Conservation (phyloP, 2,888 invertebrate genomes). For the Caenorhabditis doughertyi region DNA sequence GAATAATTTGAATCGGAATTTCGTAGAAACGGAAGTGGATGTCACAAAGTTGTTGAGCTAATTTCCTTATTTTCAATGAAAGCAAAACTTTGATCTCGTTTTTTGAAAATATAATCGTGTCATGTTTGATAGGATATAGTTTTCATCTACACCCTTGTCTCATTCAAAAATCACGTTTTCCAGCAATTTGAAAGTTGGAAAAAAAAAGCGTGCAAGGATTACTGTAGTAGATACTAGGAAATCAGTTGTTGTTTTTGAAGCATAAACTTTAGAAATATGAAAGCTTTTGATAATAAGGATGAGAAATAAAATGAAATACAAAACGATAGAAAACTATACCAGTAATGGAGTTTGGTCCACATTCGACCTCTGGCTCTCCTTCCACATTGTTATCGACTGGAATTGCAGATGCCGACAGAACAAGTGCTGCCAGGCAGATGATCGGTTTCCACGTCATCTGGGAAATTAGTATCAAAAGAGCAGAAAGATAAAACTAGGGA, state of each 20-base stretch:
- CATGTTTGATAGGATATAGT: neutral
- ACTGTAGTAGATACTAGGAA: no score
- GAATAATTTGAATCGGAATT: constrained; percentile 13
- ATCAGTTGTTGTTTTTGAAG: no score
- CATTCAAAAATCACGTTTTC: neutral
- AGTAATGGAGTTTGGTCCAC: constrained; percentile 82
- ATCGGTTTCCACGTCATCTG: constrained; percentile 64
- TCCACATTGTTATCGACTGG: constrained; percentile 80
- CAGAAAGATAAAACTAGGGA: neutral
- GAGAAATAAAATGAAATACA: no score
- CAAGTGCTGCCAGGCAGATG: constrained; percentile 48
- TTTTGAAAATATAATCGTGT: constrained; percentile 18
- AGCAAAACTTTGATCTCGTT: constrained; percentile 2
- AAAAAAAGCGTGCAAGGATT: neutral
- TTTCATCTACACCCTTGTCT: constrained; percentile 7
- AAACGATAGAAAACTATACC: no score
- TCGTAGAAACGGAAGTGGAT: constrained; percentile 16
- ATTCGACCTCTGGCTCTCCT: constrained; percentile 81
- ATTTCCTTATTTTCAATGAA: constrained; percentile 23
- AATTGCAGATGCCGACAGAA: constrained; percentile 65
- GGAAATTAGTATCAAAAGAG: neutral
- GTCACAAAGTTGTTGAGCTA: constrained; percentile 1
- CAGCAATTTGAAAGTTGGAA: neutral
- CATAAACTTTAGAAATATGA: no score
- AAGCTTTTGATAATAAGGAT: neutral